Evolutionary conservation across 35 echinoderm and acorn worm genomes (phyloP).

Genomic region (Hemicentrotus pulcherrimus): DNA sequence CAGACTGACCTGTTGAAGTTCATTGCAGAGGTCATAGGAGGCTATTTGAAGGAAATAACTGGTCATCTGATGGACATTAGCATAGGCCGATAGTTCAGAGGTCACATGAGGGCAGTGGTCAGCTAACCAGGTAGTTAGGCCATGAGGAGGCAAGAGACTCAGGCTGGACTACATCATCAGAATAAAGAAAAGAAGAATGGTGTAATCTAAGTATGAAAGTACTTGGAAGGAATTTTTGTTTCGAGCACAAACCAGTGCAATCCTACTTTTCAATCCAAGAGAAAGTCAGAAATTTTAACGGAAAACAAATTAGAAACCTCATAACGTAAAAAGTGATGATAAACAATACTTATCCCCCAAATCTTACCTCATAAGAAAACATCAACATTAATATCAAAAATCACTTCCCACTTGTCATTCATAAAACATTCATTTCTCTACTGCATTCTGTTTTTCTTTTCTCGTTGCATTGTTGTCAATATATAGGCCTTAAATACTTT

Average conservation of each 20-base stretch:
- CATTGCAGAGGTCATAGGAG: slow-evolving; percentile 18
- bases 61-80: not conserved
- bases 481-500: too few relatives aligned
- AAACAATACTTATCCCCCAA: too few relatives aligned
- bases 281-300: too few relatives aligned
- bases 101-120: slow-evolving; percentile 22
- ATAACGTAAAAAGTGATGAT: too few relatives aligned
- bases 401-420: too few relatives aligned
- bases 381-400: not conserved
- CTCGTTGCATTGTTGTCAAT: too few relatives aligned
- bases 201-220: not conserved
- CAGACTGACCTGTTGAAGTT: not conserved
- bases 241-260: too few relatives aligned
- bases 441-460: too few relatives aligned
- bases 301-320: too few relatives aligned
- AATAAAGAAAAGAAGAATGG: not conserved
- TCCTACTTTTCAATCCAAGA: too few relatives aligned
- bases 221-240: too few relatives aligned
- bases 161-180: not conserved
- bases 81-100: not conserved
- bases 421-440: too few relatives aligned
- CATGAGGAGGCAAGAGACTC: not conserved
- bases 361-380: not conserved
- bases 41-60: slow-evolving; percentile 23
- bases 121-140: not conserved